phyloP scores from a whole-genome alignment of 2,888 invertebrate species.

The Resseliella maxima region DNA sequence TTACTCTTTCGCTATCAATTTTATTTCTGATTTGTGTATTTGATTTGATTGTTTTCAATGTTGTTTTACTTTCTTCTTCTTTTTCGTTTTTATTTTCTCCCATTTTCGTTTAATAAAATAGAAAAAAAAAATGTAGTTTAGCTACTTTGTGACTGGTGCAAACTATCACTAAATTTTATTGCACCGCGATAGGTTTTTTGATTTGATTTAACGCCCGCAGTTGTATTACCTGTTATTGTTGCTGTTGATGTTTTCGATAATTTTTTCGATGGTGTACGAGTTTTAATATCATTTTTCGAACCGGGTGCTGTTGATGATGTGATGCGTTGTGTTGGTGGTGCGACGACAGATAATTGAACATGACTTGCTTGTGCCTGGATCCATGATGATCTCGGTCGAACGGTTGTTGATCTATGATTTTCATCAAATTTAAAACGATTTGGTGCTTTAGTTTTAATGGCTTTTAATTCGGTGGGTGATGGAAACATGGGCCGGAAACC shows the following conservation, averaged over 20 bases:
- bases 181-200: neutral
- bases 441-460: neutral
- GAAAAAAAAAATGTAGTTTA: too few relatives aligned
- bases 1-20: too few relatives aligned
- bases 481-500: conserved; percentile 13
- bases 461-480: neutral
- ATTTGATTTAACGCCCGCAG: neutral
- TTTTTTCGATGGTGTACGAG: conserved; percentile 26
- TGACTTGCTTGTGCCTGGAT: conserved; percentile 49
- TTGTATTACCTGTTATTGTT: neutral
- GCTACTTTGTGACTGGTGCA: conserved; percentile 25
- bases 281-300: neutral
- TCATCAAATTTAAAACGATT: neutral
- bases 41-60: neutral
- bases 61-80: neutral
- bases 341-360: neutral
- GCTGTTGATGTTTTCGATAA: neutral
- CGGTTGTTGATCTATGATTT: too few relatives aligned
- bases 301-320: neutral
- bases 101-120: neutral
- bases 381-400: conserved; percentile 1
- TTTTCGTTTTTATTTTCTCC: neutral
- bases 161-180: conserved; percentile 53
- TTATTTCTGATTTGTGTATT: neutral
- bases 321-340: neutral